Percentiles rank a stretch among this genome's conserved stretches.
Conservation (phyloP, 2,113 vertebrate genomes). For the Channa argus region DNA sequence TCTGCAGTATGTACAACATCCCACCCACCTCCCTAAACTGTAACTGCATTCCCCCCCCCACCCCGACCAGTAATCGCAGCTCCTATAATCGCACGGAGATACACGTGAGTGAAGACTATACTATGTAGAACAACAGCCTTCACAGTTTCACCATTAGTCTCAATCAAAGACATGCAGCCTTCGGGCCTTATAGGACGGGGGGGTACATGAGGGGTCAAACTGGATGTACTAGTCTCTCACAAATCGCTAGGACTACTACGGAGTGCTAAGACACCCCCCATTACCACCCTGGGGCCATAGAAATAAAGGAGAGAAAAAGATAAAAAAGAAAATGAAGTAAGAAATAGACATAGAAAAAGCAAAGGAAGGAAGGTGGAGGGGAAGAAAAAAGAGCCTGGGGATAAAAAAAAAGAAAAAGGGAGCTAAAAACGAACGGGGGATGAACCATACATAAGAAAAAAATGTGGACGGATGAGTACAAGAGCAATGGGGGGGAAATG, state of each 20-base stretch:
- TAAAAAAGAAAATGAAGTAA: slow-evolving; percentile 49
- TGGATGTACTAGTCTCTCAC: slow-evolving; percentile 37
- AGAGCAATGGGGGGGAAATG: slow-evolving; percentile 32
- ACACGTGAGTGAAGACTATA: slow-evolving; percentile 76
- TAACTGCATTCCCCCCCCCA: slow-evolving; percentile 12
- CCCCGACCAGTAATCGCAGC: slow-evolving; percentile 53
- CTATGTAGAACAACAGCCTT: slow-evolving; percentile 73
- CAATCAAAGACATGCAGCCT: slow-evolving; percentile 70
- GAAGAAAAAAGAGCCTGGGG: slow-evolving; percentile 21
- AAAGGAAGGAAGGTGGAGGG: slow-evolving; percentile 42
- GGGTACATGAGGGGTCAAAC: slow-evolving; percentile 22
- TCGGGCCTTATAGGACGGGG: slow-evolving; percentile 35
- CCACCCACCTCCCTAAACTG: background rate
- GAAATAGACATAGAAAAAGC: slow-evolving; percentile 41
- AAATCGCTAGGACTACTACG: slow-evolving; percentile 15
- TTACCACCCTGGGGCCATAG: slow-evolving; percentile 39
- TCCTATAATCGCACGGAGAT: slow-evolving; percentile 63
- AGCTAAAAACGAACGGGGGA: slow-evolving; percentile 48
- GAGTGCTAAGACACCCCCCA: slow-evolving; percentile 59
- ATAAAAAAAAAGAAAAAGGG: background rate
- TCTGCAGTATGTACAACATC: background rate
- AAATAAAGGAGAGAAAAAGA: slow-evolving; percentile 50
- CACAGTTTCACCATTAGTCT: slow-evolving; percentile 79
- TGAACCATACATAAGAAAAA: slow-evolving; percentile 31
- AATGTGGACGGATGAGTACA: background rate